A percentile compares a stretch with the other conserved stretches of the same genome.
Evolutionary conservation across 1,140 invertebrate species (phyloP).

Genomic region (Akabosia matsudoensis): DNA sequence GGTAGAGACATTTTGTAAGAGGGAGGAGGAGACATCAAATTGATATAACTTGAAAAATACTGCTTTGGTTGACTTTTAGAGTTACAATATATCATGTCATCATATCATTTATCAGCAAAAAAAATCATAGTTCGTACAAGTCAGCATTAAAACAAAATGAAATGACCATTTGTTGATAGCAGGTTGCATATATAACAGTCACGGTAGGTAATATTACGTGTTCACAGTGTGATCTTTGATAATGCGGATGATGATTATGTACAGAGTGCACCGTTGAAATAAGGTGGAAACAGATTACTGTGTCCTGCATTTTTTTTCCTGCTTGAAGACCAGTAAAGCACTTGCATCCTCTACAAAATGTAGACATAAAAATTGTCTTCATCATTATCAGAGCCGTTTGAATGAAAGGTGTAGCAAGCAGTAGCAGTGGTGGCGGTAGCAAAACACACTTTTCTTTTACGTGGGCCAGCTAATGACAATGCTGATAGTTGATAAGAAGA

Average conservation of each 20-base stretch:
- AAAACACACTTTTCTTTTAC: too few relatives aligned
- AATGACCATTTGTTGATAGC: slow-evolving; percentile 15
- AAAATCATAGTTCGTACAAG: neutral
- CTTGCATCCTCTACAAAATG: neutral
- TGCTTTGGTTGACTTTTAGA: neutral
- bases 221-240: too few relatives aligned
- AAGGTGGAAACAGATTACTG: too few relatives aligned
- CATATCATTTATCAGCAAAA: neutral
- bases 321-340: neutral
- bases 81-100: neutral
- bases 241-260: too few relatives aligned
- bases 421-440: too few relatives aligned
- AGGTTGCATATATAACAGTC: neutral
- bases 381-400: neutral
- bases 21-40: neutral
- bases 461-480: slow-evolving; percentile 10
- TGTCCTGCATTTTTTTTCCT: too few relatives aligned
- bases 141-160: neutral
- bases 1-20: slow-evolving; percentile 9
- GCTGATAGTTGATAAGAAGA: slow-evolving; percentile 10
- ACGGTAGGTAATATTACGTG: neutral
- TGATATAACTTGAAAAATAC: neutral
- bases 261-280: too few relatives aligned
- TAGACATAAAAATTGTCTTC: too few relatives aligned
- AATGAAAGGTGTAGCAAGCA: neutral